Evolutionary conservation across 2,113 vertebrate species (phyloP), one percentile per base, ranked within the genome.

Genomic region (Mustela nigripes): DNA sequence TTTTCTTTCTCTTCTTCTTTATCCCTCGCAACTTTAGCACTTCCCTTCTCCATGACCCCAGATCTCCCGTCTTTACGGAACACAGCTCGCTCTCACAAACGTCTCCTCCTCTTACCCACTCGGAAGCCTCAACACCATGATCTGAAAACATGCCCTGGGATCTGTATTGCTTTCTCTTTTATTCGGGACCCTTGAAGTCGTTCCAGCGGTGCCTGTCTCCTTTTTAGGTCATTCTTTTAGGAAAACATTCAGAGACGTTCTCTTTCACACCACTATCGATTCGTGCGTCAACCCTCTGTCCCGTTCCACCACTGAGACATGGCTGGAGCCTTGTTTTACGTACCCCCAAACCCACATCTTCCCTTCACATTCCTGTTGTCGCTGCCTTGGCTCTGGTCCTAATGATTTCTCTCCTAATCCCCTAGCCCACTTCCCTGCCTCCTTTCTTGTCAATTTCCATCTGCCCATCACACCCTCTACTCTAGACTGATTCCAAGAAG

Each of bases 371-470:
- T 42, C 91, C 79, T n/a, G 53, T 73, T 83, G 73, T 91, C 79
- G 62, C 82, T 79, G 11, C 92, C 86, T 92, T 96, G 95, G 90
- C 97, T 93, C 65, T 22, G 18, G 39, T 80, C 92, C 97, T 89
- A 95, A 92, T 97, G 91, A 95, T 96, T 90, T 97, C 62, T 95
- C 92, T 97, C 62, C 28, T 10, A 83, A 26, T 24, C 71, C 73
- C 67, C 60, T 86, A 65, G 78, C 58, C 74, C 87, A 74, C 67
- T 87, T 87, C 39, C 69, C 48, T 89, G 45, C 86, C 78, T 96
- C 96, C 65, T 80, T 89, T 88, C 92, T 73, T 92, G 67, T 96
- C 96, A 83, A 91, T 97, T 97, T 83, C 94, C 94, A 96, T 90
- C 95, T 95, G 94, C 62, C 95, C 80, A 60, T 97, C 96, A 96